phyloP scores from a whole-genome alignment of 1,140 invertebrate species.

The Anadara kagoshimensis region DNA sequence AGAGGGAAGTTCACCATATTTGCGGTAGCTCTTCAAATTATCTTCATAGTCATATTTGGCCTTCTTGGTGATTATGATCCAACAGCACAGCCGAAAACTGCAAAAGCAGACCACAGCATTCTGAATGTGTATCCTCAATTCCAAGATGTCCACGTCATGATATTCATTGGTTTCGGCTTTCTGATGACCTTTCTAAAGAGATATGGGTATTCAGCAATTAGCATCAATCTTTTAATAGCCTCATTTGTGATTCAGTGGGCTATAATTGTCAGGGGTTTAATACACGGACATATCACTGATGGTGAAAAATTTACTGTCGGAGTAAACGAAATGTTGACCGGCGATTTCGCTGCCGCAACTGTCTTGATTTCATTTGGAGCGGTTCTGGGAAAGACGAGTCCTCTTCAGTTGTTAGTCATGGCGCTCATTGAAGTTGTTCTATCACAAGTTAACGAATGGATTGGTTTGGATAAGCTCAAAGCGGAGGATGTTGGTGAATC shows the following conservation, averaged over 20 bases:
- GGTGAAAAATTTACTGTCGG: constrained; percentile 49
- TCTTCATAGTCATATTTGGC: constrained; percentile 52
- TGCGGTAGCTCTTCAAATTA: constrained; percentile 30
- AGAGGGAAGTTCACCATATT: constrained; percentile 10
- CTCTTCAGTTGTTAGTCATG: constrained; percentile 88
- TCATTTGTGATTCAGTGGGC: constrained; percentile 71
- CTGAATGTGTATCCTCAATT: too few relatives aligned
- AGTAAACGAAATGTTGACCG: constrained; percentile 79
- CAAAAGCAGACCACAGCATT: too few relatives aligned
- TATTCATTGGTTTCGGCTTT: constrained; percentile 97
- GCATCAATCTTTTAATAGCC: constrained; percentile 87
- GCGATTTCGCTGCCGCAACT: constrained; percentile 90
- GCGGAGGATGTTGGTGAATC: constrained; percentile 81
- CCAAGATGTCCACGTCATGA: constrained; percentile 97
- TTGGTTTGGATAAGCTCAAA: constrained; percentile 84
- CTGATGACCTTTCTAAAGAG: constrained; percentile 95
- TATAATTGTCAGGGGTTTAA: constrained; percentile 65
- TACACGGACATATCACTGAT: constrained; percentile 47
- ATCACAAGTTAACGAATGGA: constrained; percentile 86
- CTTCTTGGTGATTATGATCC: constrained; percentile 48
- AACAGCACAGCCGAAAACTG: constrained; percentile 29
- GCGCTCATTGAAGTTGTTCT: constrained; percentile 86
- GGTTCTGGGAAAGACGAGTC: constrained; percentile 88
- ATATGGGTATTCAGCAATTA: constrained; percentile 92
- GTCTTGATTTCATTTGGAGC: constrained; percentile 95